Evolutionary conservation across 2,888 invertebrate species (phyloP), one percentile per base, ranked within the genome.

Genomic region (Seira musarum): DNA sequence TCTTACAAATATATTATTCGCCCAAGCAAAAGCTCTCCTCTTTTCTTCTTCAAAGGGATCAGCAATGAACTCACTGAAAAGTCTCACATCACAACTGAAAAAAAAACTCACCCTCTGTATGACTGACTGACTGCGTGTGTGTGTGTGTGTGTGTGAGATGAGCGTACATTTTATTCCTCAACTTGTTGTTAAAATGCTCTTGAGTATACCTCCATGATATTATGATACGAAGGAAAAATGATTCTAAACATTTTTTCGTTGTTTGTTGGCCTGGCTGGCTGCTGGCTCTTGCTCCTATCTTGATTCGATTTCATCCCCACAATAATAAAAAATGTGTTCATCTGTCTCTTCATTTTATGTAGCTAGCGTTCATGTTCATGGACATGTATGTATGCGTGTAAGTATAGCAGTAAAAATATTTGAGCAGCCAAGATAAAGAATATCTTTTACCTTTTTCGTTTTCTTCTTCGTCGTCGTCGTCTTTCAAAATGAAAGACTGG

Each of bases 81-180:
- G 69, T 80, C 75, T 67, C 69, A 21, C 68, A 70, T 67, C 69
- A 21, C 68, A 70, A 79, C 72, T 73, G 46, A 68, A 74, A 66
- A 66, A 63, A 80, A 60, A 80, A 76, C 75, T 80, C 75, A 80
- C 80, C 80, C 80, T 80, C 80, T 80, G 30, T 71, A 30, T 5
- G 30, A 30, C n/a, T 5, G 30, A 30, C 30, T 30, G 30, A 2
- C 30, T 30, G 2, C 49, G 24, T 30, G 30, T 8, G 8, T 30
- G 30, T 30, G 30, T 8, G 8, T 30, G 30, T 30, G 2, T 30
- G 53, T n/a, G n/a, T n/a, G n/a, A n/a, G n/a, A n/a, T n/a, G 53
- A 57, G n/a, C 49, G 2, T 61, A 60, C 60, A 65, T 72, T 46
- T 19, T 2, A 22, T 19, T 21, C 21, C n/a, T 46, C 17, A 19